Evolutionary conservation across 2,797 vertebrate genomes (phyloP), one percentile per base, ranked within the genome.

Genomic region (Myoxocephalus aenaeus): DNA sequence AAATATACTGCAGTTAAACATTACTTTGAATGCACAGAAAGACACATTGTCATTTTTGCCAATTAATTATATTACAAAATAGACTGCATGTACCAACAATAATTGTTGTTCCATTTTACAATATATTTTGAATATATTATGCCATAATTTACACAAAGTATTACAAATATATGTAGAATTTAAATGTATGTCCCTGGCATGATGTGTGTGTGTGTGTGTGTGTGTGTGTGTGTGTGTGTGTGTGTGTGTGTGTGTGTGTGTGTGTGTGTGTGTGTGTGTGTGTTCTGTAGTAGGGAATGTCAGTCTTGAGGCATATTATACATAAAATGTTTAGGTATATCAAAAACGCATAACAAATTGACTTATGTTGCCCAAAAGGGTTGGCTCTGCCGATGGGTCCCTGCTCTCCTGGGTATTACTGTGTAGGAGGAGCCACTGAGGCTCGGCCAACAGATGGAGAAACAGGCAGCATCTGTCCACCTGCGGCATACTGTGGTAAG

Each of bases 321-420:
- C 5, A 9, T 17, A 29, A 1, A 18, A 0, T 27, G 65, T 79
- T 20, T 17, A 2, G 14, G 2, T 58, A 25, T 46, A 48, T 72
- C 20, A n/a, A 59, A 29, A 51, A 18, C 34, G n/a, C 34, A 79
- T 53, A 61, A 80, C 12, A 38, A n/a, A 40, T 20, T 3, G 2
- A 7, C 34, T 22, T 12, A 58, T 79, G 53, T 75, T 48, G 0
- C 42, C 73, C 64, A 65, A 72, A 90, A 99, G 97, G 97, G 75
- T 91, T 99, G 75, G 85, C 96, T 57, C 87, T 91, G 9, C 96
- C 97, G 13, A 94, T 90, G 48, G 96, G 97, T 9, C 94, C 96
- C 8, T 99, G 97, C 73, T 84, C 93, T 51, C 80, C 96, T 72
- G 97, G 98, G 1, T 97, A 96, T 93, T 97, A 95, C 86, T 99